Evolutionary conservation across 2,797 vertebrate species (phyloP).

Genomic region (Sylvia borin): DNA sequence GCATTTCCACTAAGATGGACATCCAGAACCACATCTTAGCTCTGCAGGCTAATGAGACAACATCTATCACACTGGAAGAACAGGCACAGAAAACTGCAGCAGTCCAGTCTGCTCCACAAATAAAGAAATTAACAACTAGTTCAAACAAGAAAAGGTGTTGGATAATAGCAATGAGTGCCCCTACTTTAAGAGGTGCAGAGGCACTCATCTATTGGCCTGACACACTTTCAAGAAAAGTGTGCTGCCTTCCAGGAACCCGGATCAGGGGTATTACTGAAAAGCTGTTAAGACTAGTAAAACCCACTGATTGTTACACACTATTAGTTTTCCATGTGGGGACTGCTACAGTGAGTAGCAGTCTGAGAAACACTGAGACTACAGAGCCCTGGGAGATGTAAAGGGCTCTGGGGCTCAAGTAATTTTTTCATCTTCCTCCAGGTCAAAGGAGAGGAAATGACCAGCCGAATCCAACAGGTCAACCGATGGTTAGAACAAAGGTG

Average conservation of each 20-base stretch:
- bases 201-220: neutral
- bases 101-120: neutral
- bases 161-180: neutral
- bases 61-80: neutral
- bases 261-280: neutral
- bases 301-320: neutral
- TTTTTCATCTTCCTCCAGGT: neutral
- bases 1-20: neutral
- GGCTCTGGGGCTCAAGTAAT: neutral
- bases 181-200: neutral
- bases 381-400: neutral
- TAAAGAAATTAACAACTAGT: neutral
- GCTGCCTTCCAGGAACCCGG: rapidly evolving
- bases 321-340: neutral
- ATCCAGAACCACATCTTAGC: neutral
- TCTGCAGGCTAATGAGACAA: neutral
- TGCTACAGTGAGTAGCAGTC: neutral
- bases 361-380: neutral
- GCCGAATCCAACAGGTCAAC: neutral
- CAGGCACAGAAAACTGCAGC: neutral
- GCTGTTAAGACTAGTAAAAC: neutral
- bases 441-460: neutral
- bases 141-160: neutral
- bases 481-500: neutral
- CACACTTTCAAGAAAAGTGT: neutral